phyloP scores from a whole-genome alignment of 1,140 invertebrate species.

The Parapsyche elsis region DNA sequence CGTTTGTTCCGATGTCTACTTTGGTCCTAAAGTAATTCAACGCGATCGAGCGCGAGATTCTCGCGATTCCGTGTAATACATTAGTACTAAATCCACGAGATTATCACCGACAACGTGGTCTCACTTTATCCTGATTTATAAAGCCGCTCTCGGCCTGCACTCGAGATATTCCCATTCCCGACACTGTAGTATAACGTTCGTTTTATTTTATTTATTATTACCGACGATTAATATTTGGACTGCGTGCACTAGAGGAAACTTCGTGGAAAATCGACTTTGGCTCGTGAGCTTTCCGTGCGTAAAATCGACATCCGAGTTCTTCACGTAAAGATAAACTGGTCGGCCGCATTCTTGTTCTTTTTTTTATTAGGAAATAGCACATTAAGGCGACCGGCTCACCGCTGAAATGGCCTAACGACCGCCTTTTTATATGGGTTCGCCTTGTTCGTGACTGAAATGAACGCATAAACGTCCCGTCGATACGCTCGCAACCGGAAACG shows the following conservation, averaged over 20 bases:
- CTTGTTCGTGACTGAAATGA: conserved; percentile 38
- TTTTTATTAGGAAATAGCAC: conserved; percentile 35
- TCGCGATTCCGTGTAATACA: background rate
- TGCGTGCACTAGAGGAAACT: background rate
- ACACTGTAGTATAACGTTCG: background rate
- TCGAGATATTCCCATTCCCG: conserved; percentile 4
- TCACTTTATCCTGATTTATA: conserved; percentile 39
- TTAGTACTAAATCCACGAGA: conserved; percentile 27
- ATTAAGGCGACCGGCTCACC: conserved; percentile 24
- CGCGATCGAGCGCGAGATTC: background rate
- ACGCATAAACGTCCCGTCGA: conserved; percentile 35
- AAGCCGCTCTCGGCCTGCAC: conserved; percentile 5
- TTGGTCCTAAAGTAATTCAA: background rate
- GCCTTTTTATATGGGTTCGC: conserved; percentile 35
- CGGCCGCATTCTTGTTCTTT: conserved; percentile 11
- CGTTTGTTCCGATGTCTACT: no score
- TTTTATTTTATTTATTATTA: background rate
- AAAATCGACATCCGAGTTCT: conserved; percentile 7
- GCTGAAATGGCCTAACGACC: conserved; percentile 26
- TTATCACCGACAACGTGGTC: conserved; percentile 29
- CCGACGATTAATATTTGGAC: background rate
- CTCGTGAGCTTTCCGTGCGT: background rate
- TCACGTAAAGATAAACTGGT: conserved; percentile 28
- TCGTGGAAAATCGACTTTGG: no score
- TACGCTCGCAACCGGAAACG: conserved; percentile 17